These are phyloP conservation scores for Masticophis lateralis DNA, from an alignment of 2,797 vertebrate species.

Conservation along the genomic window DNA sequence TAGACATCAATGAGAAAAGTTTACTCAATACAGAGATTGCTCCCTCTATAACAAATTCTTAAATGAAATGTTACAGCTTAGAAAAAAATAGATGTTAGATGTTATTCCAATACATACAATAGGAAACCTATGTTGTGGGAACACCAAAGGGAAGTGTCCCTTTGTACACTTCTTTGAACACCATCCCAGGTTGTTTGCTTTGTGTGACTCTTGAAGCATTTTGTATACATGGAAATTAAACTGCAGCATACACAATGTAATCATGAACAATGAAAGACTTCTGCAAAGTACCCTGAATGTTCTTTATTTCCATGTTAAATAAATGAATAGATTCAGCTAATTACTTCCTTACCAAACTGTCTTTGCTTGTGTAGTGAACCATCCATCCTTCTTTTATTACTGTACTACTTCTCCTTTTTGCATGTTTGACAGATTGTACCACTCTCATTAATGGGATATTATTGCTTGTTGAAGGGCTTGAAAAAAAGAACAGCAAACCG, in stretches of 20 bases:
- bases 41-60: background rate
- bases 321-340: background rate
- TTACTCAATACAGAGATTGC: background rate
- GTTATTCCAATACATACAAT: background rate
- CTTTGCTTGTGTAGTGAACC: conserved; percentile 96
- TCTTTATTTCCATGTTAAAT: background rate
- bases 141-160: background rate
- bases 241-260: background rate
- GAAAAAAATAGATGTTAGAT: background rate
- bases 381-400: conserved; percentile 98
- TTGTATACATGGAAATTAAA: background rate
- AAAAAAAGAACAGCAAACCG: conserved; percentile 62
- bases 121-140: background rate
- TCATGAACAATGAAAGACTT: background rate
- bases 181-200: background rate
- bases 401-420: conserved; percentile 93
- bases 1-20: background rate
- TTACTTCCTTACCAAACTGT: conserved; percentile 82
- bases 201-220: background rate
- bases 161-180: background rate
- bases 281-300: background rate
- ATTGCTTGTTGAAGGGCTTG: conserved; percentile 96
- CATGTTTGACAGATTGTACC: conserved; percentile 95
- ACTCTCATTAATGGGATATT: conserved; percentile 98
- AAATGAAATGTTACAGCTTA: background rate